Evolutionary conservation across 1,140 invertebrate genomes (phyloP).

Genomic region (Drosophila melanica): DNA sequence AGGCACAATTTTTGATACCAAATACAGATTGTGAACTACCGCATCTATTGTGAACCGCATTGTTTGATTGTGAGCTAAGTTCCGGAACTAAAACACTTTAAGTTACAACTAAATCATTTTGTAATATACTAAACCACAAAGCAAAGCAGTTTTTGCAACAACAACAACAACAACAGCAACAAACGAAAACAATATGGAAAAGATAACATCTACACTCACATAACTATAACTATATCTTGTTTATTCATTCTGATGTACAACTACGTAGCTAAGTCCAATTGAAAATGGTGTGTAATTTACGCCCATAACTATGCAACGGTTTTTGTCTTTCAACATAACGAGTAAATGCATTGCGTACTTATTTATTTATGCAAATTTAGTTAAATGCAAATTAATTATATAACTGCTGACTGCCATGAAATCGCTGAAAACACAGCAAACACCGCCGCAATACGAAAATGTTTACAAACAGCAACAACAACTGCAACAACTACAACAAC

Average conservation of each 20-base stretch:
- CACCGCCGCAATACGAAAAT: slow-evolving; percentile 61
- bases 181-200: slow-evolving; percentile 41
- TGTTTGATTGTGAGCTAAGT: slow-evolving; percentile 81
- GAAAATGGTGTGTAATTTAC: slow-evolving; percentile 9
- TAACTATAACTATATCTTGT: slow-evolving; percentile 22
- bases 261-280: slow-evolving; percentile 39
- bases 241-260: slow-evolving; percentile 38
- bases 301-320: slow-evolving; percentile 31
- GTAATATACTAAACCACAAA: slow-evolving; percentile 76
- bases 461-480: slow-evolving; percentile 63
- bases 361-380: slow-evolving; percentile 83
- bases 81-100: slow-evolving; percentile 61
- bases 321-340: slow-evolving; percentile 24
- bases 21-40: slow-evolving; percentile 26
- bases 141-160: slow-evolving; percentile 59
- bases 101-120: slow-evolving; percentile 74
- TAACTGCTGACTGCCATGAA: slow-evolving; percentile 59
- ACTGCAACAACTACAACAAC: slow-evolving; percentile 12
- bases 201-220: slow-evolving; percentile 16
- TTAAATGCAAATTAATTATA: slow-evolving; percentile 81
- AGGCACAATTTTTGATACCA: slow-evolving; percentile 64
- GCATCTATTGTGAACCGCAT: slow-evolving; percentile 66
- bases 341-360: slow-evolving; percentile 65
- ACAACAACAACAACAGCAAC: slow-evolving; percentile 54
- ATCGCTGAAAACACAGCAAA: slow-evolving; percentile 50